Evolutionary conservation across 2,113 vertebrate genomes (phyloP), one percentile per base, ranked within the genome.

Genomic region (Anolis carolinensis): DNA sequence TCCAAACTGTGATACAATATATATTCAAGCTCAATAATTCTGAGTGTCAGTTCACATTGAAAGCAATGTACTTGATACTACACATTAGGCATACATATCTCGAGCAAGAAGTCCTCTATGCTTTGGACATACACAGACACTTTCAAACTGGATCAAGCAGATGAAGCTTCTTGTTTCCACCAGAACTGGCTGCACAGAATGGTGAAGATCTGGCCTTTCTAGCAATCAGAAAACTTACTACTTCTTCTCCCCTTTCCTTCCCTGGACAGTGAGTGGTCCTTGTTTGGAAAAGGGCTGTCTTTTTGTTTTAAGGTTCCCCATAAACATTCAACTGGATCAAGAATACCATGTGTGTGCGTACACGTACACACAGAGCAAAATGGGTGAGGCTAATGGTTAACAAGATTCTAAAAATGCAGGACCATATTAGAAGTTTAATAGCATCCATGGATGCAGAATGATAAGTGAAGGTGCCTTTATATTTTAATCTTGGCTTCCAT

Each of bases 31-130:
- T 36, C 39, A 21, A 7, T 52, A 63, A 48, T 80, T 39, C 36
- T 39, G 20, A 50, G 84, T 76, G 72, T 79, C 67, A 63, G 39
- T 18, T 52, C 68, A 73, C 55, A 81, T 62, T 86, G 52, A 73
- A 73, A 63, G 70, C 30, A 80, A 27, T 80, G 77, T 62, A 4
- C 68, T 80, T 79, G 13, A 32, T 39, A 23, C 27, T 65, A 20
- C 14, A 36, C 20, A 18, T 55, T 16, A 50, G 44, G 34, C 5
- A 34, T 55, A 27, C 32, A 34, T 2, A 20, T 77, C 83, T 78
- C 52, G 4, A 68, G 74, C 7, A 25, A n/a, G 67, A n/a, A 52
- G 48, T 5, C 44, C 34, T 18, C 48, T 36, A 52, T 36, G 75
- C 48, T 84, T 74, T 75, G 39, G 14, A 48, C 27, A 50, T 10